Evolutionary conservation across 92 coral and sea anemone genomes (phyloP).

Genomic region (Epizoanthus scotinus): DNA sequence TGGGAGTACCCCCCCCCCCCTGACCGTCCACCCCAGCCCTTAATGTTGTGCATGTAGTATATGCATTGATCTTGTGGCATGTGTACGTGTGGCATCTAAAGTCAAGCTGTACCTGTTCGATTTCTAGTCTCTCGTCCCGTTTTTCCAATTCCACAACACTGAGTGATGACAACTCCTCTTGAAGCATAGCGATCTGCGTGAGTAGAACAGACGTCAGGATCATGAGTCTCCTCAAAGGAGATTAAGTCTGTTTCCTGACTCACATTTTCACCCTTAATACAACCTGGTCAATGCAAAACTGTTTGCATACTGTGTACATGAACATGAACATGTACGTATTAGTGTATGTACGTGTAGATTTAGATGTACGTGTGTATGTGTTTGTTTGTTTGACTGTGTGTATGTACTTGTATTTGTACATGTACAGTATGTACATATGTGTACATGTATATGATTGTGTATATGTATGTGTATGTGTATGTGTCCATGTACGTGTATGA

Average conservation of each 20-base stretch:
- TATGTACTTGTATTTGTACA: too few species aligned
- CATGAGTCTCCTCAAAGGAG: too few species aligned
- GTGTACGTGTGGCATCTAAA: too few species aligned
- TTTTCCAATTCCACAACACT: slow-evolving; percentile 88
- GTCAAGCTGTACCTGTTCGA: slow-evolving; percentile 65
- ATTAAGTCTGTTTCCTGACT: too few species aligned
- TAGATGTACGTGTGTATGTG: neutral
- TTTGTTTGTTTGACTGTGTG: too few species aligned
- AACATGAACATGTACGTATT: neutral
- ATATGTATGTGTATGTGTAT: neutral
- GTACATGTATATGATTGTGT: neutral
- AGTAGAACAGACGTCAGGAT: neutral
- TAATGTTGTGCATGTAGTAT: too few species aligned
- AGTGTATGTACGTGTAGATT: neutral
- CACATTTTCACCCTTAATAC: neutral
- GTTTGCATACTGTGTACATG: neutral
- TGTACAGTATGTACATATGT: neutral
- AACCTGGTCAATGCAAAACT: neutral
- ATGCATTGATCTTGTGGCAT: too few species aligned
- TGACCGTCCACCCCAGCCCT: too few species aligned
- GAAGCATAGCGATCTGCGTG: slow-evolving; percentile 79
- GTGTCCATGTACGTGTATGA: too few species aligned
- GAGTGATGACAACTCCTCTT: slow-evolving; percentile 79
- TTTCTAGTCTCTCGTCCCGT: slow-evolving; percentile 85
- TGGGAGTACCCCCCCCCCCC: too few species aligned